Conservation (phyloP, 2,113 vertebrate genomes). For the Python bivittatus region DNA sequence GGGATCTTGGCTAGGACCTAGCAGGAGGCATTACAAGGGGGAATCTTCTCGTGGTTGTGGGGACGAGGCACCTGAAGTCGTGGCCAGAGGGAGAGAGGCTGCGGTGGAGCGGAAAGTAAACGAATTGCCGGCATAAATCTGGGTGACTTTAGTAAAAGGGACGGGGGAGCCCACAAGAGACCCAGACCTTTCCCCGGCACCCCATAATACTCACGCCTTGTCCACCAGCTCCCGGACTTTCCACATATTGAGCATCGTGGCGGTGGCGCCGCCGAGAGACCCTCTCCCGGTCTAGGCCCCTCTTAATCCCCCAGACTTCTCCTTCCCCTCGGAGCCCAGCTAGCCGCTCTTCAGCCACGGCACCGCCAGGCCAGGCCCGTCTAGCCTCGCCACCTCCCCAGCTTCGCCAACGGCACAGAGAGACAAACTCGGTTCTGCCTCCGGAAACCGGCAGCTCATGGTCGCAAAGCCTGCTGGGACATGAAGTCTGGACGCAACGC, state of each 20-base stretch:
- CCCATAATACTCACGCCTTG: slow-evolving; percentile 88
- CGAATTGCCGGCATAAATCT: neutral
- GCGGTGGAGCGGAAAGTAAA: neutral
- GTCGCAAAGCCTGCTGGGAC: slow-evolving; percentile 1
- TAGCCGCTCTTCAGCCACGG: slow-evolving; percentile 45
- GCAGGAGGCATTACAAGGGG: neutral
- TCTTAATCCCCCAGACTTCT: neutral
- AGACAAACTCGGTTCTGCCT: slow-evolving; percentile 41
- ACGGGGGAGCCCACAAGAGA: neutral
- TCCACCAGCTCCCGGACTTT: slow-evolving; percentile 94
- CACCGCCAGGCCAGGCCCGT: slow-evolving; percentile 53
- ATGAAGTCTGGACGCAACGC: neutral
- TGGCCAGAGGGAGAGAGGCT: neutral
- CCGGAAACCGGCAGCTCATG: slow-evolving; percentile 35
- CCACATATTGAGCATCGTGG: slow-evolving; percentile 92
- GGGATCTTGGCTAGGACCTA: no score
- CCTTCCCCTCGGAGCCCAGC: slow-evolving; percentile 34
- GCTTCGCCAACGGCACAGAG: slow-evolving; percentile 37
- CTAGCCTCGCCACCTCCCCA: slow-evolving; percentile 23
- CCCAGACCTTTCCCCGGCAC: neutral
- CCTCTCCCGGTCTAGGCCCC: slow-evolving; percentile 46
- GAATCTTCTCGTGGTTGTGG: neutral
- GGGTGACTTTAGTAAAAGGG: neutral
- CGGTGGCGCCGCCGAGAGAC: slow-evolving; percentile 28
- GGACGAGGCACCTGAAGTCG: no score